Conservation (phyloP, 2,888 invertebrate species). For the Metallyticus violacea region DNA sequence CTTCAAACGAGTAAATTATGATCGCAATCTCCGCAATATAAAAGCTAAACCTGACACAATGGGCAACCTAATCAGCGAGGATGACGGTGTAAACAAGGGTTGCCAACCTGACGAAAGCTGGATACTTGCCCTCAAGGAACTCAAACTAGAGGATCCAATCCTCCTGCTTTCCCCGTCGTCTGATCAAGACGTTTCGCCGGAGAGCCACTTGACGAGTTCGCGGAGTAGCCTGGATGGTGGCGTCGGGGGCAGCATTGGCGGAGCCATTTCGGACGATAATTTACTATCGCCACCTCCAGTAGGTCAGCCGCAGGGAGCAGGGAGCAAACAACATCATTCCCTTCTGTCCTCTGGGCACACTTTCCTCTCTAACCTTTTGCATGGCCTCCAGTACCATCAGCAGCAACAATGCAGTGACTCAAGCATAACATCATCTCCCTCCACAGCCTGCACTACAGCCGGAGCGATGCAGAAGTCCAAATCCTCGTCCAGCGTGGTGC, state of each 20-base stretch:
- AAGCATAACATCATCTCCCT: slow-evolving; percentile 37
- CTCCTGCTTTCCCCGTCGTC: neutral
- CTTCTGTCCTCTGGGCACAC: slow-evolving; percentile 56
- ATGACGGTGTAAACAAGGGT: slow-evolving; percentile 72
- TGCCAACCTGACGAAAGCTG: slow-evolving; percentile 76
- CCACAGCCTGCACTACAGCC: slow-evolving; percentile 33
- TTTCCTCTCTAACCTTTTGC: slow-evolving; percentile 61
- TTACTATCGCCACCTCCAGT: slow-evolving; percentile 44
- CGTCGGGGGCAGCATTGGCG: slow-evolving; percentile 51
- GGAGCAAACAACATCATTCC: slow-evolving; percentile 32
- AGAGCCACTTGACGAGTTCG: slow-evolving; percentile 51
- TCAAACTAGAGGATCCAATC: slow-evolving; percentile 25
- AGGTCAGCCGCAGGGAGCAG: slow-evolving; percentile 45
- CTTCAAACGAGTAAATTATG: slow-evolving; percentile 86
- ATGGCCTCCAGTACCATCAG: slow-evolving; percentile 51
- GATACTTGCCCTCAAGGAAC: slow-evolving; percentile 50
- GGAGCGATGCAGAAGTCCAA: slow-evolving; percentile 86
- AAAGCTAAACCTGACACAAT: slow-evolving; percentile 74
- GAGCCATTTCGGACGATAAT: slow-evolving; percentile 44
- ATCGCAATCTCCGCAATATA: slow-evolving; percentile 78
- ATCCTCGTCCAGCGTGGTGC: slow-evolving; percentile 83
- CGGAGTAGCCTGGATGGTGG: slow-evolving; percentile 51
- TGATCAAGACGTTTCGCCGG: slow-evolving; percentile 48
- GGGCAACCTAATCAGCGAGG: slow-evolving; percentile 58
- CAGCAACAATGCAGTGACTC: slow-evolving; percentile 50